Evolutionary conservation across 2,797 vertebrate genomes (phyloP).

Genomic region (Heterohyrax brucei): DNA sequence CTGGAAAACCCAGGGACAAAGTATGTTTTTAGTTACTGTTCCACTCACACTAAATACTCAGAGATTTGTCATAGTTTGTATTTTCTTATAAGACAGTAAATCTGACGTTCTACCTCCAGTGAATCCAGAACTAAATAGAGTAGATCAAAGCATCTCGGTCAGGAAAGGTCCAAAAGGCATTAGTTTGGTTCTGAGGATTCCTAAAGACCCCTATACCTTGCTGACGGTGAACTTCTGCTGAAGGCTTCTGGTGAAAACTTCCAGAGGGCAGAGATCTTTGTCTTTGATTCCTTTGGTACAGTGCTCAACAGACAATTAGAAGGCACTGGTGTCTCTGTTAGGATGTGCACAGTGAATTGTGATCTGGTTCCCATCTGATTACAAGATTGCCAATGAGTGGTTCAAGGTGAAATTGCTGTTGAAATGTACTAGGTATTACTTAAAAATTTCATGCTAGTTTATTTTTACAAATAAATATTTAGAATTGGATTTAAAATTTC

Average conservation of each 20-base stretch:
- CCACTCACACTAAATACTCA: slow-evolving; percentile 53
- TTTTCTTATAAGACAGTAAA: slow-evolving; percentile 65
- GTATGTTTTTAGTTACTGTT: slow-evolving; percentile 39
- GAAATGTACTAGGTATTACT: slow-evolving; percentile 61
- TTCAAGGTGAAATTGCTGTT: slow-evolving; percentile 59
- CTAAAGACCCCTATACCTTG: slow-evolving; percentile 11
- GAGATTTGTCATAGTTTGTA: slow-evolving; percentile 41
- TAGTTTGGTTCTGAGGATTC: slow-evolving; percentile 55
- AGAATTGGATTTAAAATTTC: slow-evolving; percentile 70
- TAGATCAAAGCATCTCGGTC: slow-evolving; percentile 9
- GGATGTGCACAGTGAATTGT: slow-evolving; percentile 61
- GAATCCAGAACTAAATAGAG: slow-evolving; percentile 55
- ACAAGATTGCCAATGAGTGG: slow-evolving; percentile 16
- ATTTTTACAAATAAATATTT: slow-evolving; percentile 63
- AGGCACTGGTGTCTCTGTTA: slow-evolving; percentile 45
- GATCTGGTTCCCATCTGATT: slow-evolving; percentile 64
- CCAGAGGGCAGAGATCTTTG: slow-evolving; percentile 13
- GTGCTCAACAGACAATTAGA: slow-evolving; percentile 36
- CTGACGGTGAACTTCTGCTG: slow-evolving; percentile 61
- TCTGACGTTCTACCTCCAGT: neutral
- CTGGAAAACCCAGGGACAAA: slow-evolving; percentile 50
- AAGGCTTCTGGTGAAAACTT: slow-evolving; percentile 37
- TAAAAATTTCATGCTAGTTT: slow-evolving; percentile 61
- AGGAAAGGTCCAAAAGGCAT: slow-evolving; percentile 39
- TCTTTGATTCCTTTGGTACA: slow-evolving; percentile 49